phyloP scores from a whole-genome alignment of 2,888 invertebrate genomes.

The Perizoma affinitatum region DNA sequence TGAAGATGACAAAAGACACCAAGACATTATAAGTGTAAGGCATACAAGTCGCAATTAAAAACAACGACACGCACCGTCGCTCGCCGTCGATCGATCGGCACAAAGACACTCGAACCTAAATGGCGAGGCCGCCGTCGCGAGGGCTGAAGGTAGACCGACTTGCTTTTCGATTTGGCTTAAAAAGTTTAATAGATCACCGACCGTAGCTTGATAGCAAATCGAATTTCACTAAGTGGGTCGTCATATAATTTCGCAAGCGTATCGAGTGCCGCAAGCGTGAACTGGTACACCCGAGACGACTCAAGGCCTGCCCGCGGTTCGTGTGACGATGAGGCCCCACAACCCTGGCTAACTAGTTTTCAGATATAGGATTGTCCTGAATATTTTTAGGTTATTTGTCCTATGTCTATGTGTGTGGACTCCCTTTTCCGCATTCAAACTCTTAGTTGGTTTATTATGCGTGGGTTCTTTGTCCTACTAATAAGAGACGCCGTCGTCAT shows the following conservation, averaged over 20 bases:
- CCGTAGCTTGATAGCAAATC: constrained; percentile 69
- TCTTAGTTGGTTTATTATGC: too few species aligned
- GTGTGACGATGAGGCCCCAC: constrained; percentile 56
- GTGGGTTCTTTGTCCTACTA: too few species aligned
- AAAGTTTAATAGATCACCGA: constrained; percentile 60
- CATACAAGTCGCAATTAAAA: constrained; percentile 39
- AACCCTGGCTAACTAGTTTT: constrained; percentile 7
- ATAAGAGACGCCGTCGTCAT: too few species aligned
- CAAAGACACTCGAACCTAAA: constrained; percentile 44
- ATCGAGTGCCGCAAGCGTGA: constrained; percentile 80
- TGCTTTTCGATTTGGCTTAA: constrained; percentile 65
- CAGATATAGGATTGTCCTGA: neutral
- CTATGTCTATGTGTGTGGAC: too few species aligned
- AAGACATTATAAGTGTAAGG: constrained; percentile 8
- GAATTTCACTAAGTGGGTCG: constrained; percentile 80
- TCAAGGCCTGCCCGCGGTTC: constrained; percentile 65
- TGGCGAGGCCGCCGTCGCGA: constrained; percentile 48
- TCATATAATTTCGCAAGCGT: constrained; percentile 82
- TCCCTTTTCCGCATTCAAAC: too few species aligned
- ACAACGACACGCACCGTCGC: constrained; percentile 44
- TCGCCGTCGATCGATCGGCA: constrained; percentile 44
- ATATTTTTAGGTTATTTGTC: too few species aligned
- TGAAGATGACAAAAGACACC: constrained; percentile 30
- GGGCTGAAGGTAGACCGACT: constrained; percentile 35
- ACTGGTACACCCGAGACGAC: constrained; percentile 76